Evolutionary conservation across 2,113 vertebrate species (phyloP), one percentile per base, ranked within the genome.

Genomic region (Corythaeola cristata): DNA sequence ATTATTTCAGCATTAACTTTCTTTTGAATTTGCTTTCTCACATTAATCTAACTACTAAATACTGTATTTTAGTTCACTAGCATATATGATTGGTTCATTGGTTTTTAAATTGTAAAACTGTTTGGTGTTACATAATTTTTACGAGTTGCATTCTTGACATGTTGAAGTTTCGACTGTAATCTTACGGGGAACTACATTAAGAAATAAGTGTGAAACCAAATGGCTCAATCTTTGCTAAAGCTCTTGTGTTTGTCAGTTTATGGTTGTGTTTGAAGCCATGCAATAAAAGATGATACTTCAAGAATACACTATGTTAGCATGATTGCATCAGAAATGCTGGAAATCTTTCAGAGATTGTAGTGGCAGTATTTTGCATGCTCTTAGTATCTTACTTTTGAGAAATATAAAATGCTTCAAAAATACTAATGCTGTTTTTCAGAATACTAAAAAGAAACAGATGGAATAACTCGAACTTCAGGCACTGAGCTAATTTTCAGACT

Each of bases 401-500:
- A 94, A 71, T 37, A 26, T 9, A 63, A 89, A 91, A 74, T 39
- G 18, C 37, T 88, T 89, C 20, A 81, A 50, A 89, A 77, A 30
- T 71, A 20, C 28, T 66, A 62, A 66, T 17, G 47, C 24, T 44
- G 11, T n/a, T 93, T 96, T 96, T 92, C 77, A 82, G 56, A 82
- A 67, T n/a, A 32, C 23, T 67, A 28, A 71, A 58, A 64, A 75
- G 81, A 79, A 88, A 60, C 41, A 84, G 76, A 85, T 68, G 66
- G 68, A 82, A 24, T 74, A 83, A 60, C 79, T 95, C 85, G 80
- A 93, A 87, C 88, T 95, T 85, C 24, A 79, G 63, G 56, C 79
- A 30, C 62, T 91, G 71, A 93, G 92, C 50, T 92, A 1, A 92
- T 95, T 92, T 95, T 90, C 94, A 90, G 78, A 9, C 80, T 91